phyloP scores from a whole-genome alignment of 1,140 invertebrate genomes.

The Conus ventricosus region DNA sequence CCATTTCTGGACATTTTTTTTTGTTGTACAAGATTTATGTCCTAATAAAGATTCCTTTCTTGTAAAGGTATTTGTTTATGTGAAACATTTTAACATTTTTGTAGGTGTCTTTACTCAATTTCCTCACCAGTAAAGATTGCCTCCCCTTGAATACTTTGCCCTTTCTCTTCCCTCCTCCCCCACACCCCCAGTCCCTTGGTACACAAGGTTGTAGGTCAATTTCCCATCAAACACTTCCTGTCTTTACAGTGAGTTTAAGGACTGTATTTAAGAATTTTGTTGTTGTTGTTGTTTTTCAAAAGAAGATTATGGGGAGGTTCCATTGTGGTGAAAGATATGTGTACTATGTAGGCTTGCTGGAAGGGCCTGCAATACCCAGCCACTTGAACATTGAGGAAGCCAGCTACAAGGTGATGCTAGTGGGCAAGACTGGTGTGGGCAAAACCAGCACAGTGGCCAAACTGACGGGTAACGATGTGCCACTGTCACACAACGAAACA shows the following conservation, averaged over 20 bases:
- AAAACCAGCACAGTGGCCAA: conserved; percentile 78
- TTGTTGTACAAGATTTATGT: no score
- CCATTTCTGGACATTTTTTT: no score
- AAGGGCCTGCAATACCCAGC: conserved; percentile 76
- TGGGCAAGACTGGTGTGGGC: conserved; percentile 78
- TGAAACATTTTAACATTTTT: no score
- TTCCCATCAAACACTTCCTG: no score
- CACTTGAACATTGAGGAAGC: conserved; percentile 75
- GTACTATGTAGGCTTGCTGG: conserved; percentile 76
- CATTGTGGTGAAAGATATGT: background rate
- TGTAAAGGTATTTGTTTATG: no score
- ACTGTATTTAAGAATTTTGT: background rate
- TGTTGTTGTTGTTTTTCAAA: background rate
- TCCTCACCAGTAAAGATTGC: no score
- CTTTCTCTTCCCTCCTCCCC: no score
- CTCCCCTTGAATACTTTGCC: no score
- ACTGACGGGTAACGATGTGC: conserved; percentile 75
- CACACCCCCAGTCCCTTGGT: no score
- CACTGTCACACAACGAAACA: conserved; percentile 76
- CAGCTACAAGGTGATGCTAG: conserved; percentile 79
- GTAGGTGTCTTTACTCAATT: no score
- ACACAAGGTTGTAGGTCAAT: no score
- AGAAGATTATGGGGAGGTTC: background rate
- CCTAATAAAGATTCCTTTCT: no score
- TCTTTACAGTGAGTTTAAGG: background rate